Conservation (phyloP, 2,797 vertebrate species). For the Hippopotamyrus pictus region DNA sequence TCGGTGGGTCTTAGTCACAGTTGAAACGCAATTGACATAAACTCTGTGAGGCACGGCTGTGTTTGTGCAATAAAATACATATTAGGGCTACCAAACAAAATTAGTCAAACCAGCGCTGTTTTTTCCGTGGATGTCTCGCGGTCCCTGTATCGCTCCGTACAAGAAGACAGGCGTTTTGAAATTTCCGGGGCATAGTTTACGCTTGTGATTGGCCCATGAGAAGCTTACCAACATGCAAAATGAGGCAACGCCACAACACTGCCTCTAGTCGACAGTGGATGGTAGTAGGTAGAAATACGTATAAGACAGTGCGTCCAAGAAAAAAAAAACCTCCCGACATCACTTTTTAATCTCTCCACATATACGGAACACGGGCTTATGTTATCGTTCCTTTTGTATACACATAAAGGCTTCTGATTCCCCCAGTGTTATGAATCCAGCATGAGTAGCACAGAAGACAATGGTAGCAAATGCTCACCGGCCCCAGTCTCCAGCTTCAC, state of each 20-base stretch:
- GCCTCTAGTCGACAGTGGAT: constrained; percentile 40
- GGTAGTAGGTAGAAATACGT: constrained; percentile 48
- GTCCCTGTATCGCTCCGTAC: constrained; percentile 17
- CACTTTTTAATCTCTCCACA: constrained; percentile 15
- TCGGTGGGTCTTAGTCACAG: not conserved
- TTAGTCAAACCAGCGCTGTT: not conserved
- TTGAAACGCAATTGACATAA: not conserved
- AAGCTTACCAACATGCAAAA: constrained; percentile 68
- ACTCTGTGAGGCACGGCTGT: not conserved
- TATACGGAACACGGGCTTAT: not conserved
- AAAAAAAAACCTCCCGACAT: constrained; percentile 20
- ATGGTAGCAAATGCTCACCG: constrained; percentile 63
- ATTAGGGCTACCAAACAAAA: not conserved
- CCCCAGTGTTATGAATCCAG: constrained; percentile 37
- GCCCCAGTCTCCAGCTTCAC: constrained; percentile 71
- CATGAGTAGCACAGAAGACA: constrained; percentile 73
- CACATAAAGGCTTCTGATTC: constrained; percentile 47
- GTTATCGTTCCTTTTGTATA: constrained; percentile 40
- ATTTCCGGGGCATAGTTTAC: constrained; percentile 59
- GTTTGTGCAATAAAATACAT: not conserved
- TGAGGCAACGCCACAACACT: constrained; percentile 63
- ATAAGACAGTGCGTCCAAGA: constrained; percentile 52
- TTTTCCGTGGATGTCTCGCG: not conserved
- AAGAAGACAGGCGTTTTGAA: constrained; percentile 51
- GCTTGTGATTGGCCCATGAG: constrained; percentile 66